phyloP scores from a whole-genome alignment of 1,140 invertebrate species.

The Parasteatoda tepidariorum region DNA sequence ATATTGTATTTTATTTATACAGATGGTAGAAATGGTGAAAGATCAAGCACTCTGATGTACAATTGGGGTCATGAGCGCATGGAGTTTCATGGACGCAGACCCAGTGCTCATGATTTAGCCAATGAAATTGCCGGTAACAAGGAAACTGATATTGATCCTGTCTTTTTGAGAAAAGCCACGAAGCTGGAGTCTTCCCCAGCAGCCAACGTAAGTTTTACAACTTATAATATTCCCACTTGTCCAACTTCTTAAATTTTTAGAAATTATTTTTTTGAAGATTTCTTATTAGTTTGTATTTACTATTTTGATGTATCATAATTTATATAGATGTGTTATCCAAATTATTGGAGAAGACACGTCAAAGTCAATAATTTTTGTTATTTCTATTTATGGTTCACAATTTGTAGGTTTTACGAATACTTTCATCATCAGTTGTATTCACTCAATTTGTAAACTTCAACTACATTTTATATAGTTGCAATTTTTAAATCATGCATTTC shows the following conservation, averaged over 20 bases:
- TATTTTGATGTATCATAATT: background rate
- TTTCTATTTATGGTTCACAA: too few species aligned
- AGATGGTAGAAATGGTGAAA: too few species aligned
- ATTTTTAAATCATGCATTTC: too few species aligned
- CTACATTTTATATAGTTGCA: too few species aligned
- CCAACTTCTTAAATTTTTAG: too few species aligned
- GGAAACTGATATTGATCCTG: slow-evolving; percentile 17
- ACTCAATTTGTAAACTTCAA: too few species aligned
- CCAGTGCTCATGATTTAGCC: slow-evolving; percentile 52
- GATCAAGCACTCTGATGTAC: slow-evolving; percentile 34
- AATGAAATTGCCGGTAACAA: slow-evolving; percentile 57
- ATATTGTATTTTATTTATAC: background rate
- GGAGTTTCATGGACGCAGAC: slow-evolving; percentile 45
- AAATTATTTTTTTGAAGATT: background rate
- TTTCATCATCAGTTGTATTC: too few species aligned
- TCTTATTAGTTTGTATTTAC: background rate
- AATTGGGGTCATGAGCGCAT: slow-evolving; percentile 39
- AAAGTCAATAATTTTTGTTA: too few species aligned
- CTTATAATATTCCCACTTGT: background rate
- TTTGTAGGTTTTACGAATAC: too few species aligned
- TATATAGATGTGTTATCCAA: background rate
- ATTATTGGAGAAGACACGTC: too few species aligned
- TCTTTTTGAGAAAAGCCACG: slow-evolving; percentile 52
- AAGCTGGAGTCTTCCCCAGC: slow-evolving; percentile 30
- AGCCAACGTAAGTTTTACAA: slow-evolving; percentile 17